Evolutionary conservation across 2,888 invertebrate species (phyloP).

Genomic region (Troides helena): DNA sequence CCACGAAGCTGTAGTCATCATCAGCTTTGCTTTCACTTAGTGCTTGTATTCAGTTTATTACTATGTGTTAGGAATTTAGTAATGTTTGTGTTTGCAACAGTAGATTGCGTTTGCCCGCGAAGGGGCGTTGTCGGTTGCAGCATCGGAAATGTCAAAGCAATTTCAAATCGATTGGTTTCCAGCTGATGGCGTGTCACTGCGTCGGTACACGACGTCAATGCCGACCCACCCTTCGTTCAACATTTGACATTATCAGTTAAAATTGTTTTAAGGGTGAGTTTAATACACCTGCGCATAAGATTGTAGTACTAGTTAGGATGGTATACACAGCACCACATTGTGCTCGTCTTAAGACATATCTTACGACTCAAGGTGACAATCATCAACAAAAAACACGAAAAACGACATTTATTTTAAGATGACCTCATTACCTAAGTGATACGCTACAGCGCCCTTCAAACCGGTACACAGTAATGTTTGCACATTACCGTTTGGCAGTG

Average conservation of each 20-base stretch:
- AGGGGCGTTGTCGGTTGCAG: constrained; percentile 28
- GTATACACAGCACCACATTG: no score
- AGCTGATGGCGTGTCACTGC: constrained; percentile 24
- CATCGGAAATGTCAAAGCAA: constrained; percentile 55
- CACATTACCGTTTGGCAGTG: no score
- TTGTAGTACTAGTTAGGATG: no score
- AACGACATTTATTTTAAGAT: no score
- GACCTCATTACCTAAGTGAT: no score
- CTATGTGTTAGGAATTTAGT: background rate
- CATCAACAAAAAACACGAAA: no score
- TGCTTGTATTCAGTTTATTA: background rate
- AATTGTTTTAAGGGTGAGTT: background rate
- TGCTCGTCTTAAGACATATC: no score
- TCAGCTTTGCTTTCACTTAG: no score
- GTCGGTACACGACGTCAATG: constrained; percentile 3
- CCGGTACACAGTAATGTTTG: no score
- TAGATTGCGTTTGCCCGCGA: constrained; percentile 11
- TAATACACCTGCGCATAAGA: background rate
- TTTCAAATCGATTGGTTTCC: constrained; percentile 49
- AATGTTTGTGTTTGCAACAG: background rate
- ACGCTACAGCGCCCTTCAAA: no score
- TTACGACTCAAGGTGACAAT: no score
- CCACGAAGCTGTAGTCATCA: no score
- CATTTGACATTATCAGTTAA: background rate
- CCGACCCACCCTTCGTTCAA: background rate